Base-by-base conservation (phyloP, 1,140 invertebrate genomes). In the Drosophila dunni region DNA sequence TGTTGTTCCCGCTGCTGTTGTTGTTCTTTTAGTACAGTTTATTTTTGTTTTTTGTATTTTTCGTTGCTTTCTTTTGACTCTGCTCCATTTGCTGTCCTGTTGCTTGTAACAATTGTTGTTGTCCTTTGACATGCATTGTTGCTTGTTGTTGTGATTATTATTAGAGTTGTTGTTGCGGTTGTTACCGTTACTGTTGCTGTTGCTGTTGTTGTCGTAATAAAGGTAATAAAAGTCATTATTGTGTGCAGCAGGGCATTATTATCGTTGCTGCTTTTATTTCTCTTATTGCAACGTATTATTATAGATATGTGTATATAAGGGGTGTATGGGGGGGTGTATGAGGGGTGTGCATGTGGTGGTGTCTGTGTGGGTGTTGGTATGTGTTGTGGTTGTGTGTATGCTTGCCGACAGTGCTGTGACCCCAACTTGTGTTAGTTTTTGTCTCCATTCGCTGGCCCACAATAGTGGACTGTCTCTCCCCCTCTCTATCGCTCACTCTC, bases 211-310 rank as follows among this genome's bases (percentile, higher is more conserved):
- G 82, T 70, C 67, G 79, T 83, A 88, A 86, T 88, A 86, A 71
- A 88, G 83, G 84, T 83, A 86, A 86, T 86, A 88, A 86, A 86
- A 86, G 83, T 88, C 84, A 88, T 86, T 86, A 86, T 83, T 83
- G 68, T 82, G 84, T 79, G 83, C 83, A 88, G 82, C 75, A 77
- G 73, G 72, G 73, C 78, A 88, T 86, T 86, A 88, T 79, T 74
- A 79, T 74, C 78, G 79, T 69, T 64, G 70, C 34, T 78, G 73
- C 74, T 75, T 81, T 81, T 69, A 17, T 44, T 70, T 10, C 74
- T 81, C 74, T 77, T 81, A 70, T 81, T 81, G 75, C 81, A 75
- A 77, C 81, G 71, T 75, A 60, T 77, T 80, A 82, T 79, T 85
- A 72, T 77, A 79, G 54, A 48, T 67, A 44, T 42, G 42, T 24